These are phyloP conservation scores for Carterocephalus palaemon DNA, from an alignment of 2,888 invertebrate species.

Conservation along the genomic window DNA sequence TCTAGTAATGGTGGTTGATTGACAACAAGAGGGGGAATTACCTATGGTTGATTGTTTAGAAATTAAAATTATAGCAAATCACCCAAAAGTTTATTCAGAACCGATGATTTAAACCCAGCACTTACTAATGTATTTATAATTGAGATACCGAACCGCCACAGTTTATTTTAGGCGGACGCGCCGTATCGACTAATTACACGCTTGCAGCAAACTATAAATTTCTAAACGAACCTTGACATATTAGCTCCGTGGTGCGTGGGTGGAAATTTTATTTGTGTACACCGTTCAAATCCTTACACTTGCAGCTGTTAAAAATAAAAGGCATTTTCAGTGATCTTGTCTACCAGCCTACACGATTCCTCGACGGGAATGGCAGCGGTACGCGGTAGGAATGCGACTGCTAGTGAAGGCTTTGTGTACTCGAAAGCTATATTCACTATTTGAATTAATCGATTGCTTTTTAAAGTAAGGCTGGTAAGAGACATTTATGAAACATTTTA, in stretches of 20 bases:
- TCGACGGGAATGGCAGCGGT: not conserved
- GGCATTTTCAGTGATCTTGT: not conserved
- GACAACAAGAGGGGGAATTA: no score
- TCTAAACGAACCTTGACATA: conserved; percentile 65
- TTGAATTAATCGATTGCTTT: no score
- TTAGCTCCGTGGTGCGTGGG: conserved; percentile 56
- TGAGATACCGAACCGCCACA: conserved; percentile 5
- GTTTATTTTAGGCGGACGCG: conserved; percentile 14
- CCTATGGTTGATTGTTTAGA: no score
- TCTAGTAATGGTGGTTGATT: no score
- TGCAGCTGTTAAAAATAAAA: conserved; percentile 14
- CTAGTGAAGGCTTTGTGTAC: no score
- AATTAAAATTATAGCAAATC: no score
- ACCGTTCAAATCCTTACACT: conserved; percentile 24
- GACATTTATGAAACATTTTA: no score
- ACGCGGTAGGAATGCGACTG: not conserved
- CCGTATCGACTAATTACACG: conserved; percentile 50
- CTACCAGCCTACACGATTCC: not conserved
- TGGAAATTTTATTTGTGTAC: conserved; percentile 50
- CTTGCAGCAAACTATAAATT: conserved; percentile 47
- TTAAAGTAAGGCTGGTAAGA: no score
- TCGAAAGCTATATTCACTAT: no score
- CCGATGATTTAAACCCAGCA: no score
- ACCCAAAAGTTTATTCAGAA: no score
- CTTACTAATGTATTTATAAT: conserved; percentile 7